Conservation (phyloP, 2,797 vertebrate genomes). For the Melanotaenia pygmaea region DNA sequence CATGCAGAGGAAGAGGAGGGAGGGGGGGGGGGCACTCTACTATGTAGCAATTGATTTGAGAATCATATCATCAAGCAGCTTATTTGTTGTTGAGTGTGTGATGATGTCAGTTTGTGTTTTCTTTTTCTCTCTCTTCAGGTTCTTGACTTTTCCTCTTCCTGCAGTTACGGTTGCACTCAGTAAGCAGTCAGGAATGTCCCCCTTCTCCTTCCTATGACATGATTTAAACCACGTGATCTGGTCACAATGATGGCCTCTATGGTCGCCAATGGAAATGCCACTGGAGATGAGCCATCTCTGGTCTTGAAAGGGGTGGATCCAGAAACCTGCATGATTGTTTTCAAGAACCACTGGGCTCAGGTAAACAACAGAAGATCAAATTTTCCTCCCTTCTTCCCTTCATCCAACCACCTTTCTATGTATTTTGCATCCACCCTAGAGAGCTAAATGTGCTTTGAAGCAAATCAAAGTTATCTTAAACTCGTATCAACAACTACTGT, state of each 20-base stretch:
- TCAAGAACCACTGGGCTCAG: conserved; percentile 99
- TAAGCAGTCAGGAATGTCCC: conserved; percentile 55
- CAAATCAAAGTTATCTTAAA: background rate
- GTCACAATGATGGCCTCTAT: conserved; percentile 88
- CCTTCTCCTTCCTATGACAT: conserved; percentile 75
- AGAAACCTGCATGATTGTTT: conserved; percentile 99
- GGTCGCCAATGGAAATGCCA: conserved; percentile 82
- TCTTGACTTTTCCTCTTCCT: conserved; percentile 33
- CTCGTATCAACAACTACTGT: background rate
- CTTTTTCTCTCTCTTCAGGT: conserved; percentile 56
- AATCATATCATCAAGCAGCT: conserved; percentile 12
- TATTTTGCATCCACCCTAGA: background rate
- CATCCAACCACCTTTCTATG: background rate
- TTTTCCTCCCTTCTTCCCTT: background rate
- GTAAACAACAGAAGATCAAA: conserved; percentile 72
- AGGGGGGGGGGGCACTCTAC: background rate
- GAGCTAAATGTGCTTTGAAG: background rate
- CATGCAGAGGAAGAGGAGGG: conserved; percentile 41
- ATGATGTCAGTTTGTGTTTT: conserved; percentile 35
- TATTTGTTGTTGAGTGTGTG: background rate
- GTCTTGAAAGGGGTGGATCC: conserved; percentile 93
- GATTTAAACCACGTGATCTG: conserved; percentile 81
- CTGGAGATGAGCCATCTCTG: conserved; percentile 81
- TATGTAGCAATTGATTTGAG: conserved; percentile 7
- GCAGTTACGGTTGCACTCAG: conserved; percentile 52